These are phyloP conservation scores for Cloeon dipterum DNA, from an alignment of 2,888 invertebrate species.

Conservation along the genomic window DNA sequence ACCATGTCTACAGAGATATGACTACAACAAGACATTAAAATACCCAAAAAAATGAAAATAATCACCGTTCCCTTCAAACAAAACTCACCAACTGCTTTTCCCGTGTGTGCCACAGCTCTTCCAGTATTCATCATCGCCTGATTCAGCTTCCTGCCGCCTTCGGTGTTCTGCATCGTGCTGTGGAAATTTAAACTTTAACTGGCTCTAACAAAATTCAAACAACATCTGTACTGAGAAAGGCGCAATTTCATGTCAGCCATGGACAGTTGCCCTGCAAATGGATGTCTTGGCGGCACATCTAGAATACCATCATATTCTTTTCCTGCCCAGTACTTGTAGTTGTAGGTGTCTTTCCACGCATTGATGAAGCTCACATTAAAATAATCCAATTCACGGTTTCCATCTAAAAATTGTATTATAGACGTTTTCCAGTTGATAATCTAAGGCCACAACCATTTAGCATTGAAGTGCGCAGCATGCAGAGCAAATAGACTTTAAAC, in stretches of 20 bases:
- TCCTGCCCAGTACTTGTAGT: slow-evolving; percentile 65
- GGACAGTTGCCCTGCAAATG: slow-evolving; percentile 82
- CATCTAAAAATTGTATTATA: too few relatives aligned
- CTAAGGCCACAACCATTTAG: slow-evolving; percentile 49
- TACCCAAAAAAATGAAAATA: too few relatives aligned
- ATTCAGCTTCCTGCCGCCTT: slow-evolving; percentile 78
- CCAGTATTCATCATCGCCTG: slow-evolving; percentile 83
- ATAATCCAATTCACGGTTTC: slow-evolving; percentile 59
- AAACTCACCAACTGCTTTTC: slow-evolving; percentile 41
- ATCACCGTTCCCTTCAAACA: too few relatives aligned
- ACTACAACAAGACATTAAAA: too few relatives aligned
- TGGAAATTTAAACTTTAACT: too few relatives aligned
- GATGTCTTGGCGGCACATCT: slow-evolving; percentile 53
- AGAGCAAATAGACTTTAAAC: slow-evolving; percentile 66
- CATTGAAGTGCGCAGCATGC: slow-evolving; percentile 55
- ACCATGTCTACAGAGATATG: too few relatives aligned
- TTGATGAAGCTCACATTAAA: slow-evolving; percentile 66
- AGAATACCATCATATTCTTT: slow-evolving; percentile 38
- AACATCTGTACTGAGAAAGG: slow-evolving; percentile 58
- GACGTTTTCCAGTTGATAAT: too few relatives aligned
- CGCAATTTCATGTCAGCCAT: slow-evolving; percentile 84
- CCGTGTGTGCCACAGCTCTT: slow-evolving; percentile 61
- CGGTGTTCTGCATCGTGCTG: slow-evolving; percentile 86
- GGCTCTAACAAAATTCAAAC: neutral
- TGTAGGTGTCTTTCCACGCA: slow-evolving; percentile 71